Evolutionary conservation across 2,113 vertebrate species (phyloP).

Genomic region (Rhabdomys dilectus): DNA sequence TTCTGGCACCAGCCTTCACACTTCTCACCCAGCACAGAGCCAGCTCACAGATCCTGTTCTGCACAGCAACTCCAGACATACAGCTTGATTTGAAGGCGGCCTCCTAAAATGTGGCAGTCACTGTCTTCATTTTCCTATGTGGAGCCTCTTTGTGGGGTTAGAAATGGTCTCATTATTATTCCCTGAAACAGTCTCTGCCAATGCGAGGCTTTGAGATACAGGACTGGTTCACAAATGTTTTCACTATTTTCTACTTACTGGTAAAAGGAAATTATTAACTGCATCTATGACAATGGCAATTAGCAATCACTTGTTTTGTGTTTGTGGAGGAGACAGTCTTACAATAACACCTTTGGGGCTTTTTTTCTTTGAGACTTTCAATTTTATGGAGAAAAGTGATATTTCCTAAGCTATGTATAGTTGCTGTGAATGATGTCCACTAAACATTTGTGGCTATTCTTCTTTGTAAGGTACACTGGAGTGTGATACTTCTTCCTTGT

Average conservation of each 20-base stretch:
- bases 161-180: slow-evolving; percentile 13
- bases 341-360: not conserved
- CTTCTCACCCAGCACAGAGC: slow-evolving; percentile 74
- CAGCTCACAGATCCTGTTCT: slow-evolving; percentile 41
- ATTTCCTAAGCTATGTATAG: not conserved
- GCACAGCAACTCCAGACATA: slow-evolving; percentile 36
- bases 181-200: not conserved
- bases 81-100: slow-evolving; percentile 54
- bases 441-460: not conserved
- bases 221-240: not conserved
- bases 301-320: not conserved
- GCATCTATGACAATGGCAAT: not conserved
- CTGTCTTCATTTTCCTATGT: slow-evolving; percentile 4
- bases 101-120: slow-evolving; percentile 55
- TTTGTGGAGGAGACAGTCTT: not conserved
- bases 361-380: not conserved
- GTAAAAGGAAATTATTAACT: not conserved
- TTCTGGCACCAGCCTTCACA: slow-evolving; percentile 60
- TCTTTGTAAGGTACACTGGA: not conserved
- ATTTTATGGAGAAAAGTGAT: not conserved
- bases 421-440: not conserved
- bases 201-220: not conserved
- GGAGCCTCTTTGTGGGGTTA: not conserved
- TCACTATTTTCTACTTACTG: not conserved
- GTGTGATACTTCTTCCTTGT: not conserved